Base-by-base conservation (phyloP, 2,113 vertebrate genomes). In the Chionomys nivalis region DNA sequence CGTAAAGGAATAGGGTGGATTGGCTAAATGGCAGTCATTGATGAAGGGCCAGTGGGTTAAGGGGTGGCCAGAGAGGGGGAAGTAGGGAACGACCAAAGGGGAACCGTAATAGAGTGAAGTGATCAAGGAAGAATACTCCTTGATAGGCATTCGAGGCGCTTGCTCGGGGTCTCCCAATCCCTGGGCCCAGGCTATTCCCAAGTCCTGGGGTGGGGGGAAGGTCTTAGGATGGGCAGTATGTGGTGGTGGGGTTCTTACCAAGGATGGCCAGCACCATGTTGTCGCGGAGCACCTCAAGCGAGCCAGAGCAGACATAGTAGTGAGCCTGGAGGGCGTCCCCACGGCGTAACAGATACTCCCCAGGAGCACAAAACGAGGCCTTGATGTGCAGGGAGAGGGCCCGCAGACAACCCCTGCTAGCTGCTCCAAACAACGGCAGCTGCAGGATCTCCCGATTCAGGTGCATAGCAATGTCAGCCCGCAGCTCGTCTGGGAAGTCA, bases 391-490 rank as follows among this genome's bases (percentile, higher is more conserved):
- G 98, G 0, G 99, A 99, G 94, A 99, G 99, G 61, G 99, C 99
- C 76, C 99, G 99, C 87, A 99, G 98, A 97, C 99, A 99, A 93
- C 99, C 99, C 93, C 99, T 98, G 98, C 99, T 99, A 33, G 99
- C 99, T 0, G 98, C 98, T 98, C 99, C 99, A 8, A 99, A 99
- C 87, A 99, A 97, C 0, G 99, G 98, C 96, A 99, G 99, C 98
- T 99, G 99, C 98, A 99, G 98, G 98, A 99, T 99, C 98, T 99
- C 99, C 98, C 99, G 99, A 98, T 99, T 99, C 93, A 99, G 99
- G 96, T 99, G 99, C 99, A 99, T 99, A 94, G 99, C 99, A 70
- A 99, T 99, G 52, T 99, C 99, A 0, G 99, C 99, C 0, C 99
- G 99, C 96, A 99, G 98, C 98, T 99, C 99, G 0, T 99, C 99